These are phyloP conservation scores for Heliconius hortense DNA, from an alignment of 2,888 invertebrate genomes.

Conservation along the genomic window DNA sequence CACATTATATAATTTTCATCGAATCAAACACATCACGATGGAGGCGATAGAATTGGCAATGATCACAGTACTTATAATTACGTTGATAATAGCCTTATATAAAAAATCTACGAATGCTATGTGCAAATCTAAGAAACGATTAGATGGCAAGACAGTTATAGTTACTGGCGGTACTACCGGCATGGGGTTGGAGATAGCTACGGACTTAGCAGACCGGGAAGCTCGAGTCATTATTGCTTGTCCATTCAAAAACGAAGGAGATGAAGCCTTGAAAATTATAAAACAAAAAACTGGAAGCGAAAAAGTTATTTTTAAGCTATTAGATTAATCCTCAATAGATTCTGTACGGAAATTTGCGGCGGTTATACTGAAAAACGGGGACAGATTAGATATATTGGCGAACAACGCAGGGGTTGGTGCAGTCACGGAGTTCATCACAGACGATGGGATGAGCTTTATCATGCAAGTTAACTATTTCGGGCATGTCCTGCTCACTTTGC, in stretches of 20 bases:
- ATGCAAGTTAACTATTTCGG: slow-evolving; percentile 97
- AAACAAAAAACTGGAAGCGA: slow-evolving; percentile 84
- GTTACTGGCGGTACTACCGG: slow-evolving; percentile 72
- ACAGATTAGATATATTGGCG: slow-evolving; percentile 88
- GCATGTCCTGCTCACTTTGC: slow-evolving; percentile 92
- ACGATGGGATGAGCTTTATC: slow-evolving; percentile 90
- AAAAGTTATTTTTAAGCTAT: slow-evolving; percentile 85
- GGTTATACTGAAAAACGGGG: slow-evolving; percentile 86
- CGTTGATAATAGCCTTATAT: slow-evolving; percentile 57
- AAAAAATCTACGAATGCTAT: slow-evolving; percentile 62
- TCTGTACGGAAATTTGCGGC: slow-evolving; percentile 91
- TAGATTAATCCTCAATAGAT: slow-evolving; percentile 87
- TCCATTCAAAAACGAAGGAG: slow-evolving; percentile 65
- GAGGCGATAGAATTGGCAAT: slow-evolving; percentile 7
- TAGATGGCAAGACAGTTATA: slow-evolving; percentile 59
- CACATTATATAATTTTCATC: too few relatives aligned
- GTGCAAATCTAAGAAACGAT: slow-evolving; percentile 50
- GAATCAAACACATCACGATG: not conserved
- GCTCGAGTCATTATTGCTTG: slow-evolving; percentile 71
- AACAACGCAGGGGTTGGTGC: slow-evolving; percentile 92
- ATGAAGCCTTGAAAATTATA: slow-evolving; percentile 81
- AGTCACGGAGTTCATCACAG: slow-evolving; percentile 79
- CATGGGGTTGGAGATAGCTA: slow-evolving; percentile 66
- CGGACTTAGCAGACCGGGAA: slow-evolving; percentile 67
- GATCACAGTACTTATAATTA: slow-evolving; percentile 16